These are phyloP conservation scores for Ornithoptera priamus DNA, from an alignment of 2,888 invertebrate species.

Conservation along the genomic window DNA sequence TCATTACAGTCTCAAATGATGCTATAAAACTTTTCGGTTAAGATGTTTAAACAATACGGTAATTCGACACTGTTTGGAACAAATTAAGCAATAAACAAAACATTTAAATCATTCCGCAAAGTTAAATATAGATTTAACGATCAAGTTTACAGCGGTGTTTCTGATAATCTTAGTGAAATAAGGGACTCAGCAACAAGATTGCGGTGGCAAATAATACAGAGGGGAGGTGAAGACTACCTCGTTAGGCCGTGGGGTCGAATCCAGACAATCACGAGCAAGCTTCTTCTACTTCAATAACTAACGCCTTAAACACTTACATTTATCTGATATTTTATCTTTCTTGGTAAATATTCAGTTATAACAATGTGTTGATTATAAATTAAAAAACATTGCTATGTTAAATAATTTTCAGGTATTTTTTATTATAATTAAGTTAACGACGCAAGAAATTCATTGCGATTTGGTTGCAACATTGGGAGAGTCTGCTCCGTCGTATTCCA, in stretches of 20 bases:
- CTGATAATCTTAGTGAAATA: slow-evolving; percentile 41
- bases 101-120: slow-evolving; percentile 17
- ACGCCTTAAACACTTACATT: slow-evolving; percentile 21
- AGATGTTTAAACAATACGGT: slow-evolving; percentile 1
- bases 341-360: too few species aligned
- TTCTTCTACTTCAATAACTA: slow-evolving; percentile 30
- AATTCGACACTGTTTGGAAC: slow-evolving; percentile 9
- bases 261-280: slow-evolving; percentile 38
- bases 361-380: too few species aligned
- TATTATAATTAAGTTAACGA: too few species aligned
- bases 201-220: slow-evolving; percentile 45
- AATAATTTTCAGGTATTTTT: too few species aligned
- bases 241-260: slow-evolving; percentile 47
- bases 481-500: too few species aligned
- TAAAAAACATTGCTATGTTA: too few species aligned
- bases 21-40: neutral
- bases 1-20: neutral
- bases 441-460: too few species aligned
- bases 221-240: slow-evolving; percentile 46
- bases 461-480: too few species aligned
- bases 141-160: slow-evolving; percentile 32
- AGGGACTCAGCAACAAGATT: slow-evolving; percentile 39
- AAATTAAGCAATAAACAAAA: slow-evolving; percentile 25
- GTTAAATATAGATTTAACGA: slow-evolving; percentile 33
- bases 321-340: slow-evolving; percentile 7